A percentile compares a stretch with the other conserved stretches of the same genome.
Conservation (phyloP, 1,140 invertebrate species). For the Panagrolaimus sp. region DNA sequence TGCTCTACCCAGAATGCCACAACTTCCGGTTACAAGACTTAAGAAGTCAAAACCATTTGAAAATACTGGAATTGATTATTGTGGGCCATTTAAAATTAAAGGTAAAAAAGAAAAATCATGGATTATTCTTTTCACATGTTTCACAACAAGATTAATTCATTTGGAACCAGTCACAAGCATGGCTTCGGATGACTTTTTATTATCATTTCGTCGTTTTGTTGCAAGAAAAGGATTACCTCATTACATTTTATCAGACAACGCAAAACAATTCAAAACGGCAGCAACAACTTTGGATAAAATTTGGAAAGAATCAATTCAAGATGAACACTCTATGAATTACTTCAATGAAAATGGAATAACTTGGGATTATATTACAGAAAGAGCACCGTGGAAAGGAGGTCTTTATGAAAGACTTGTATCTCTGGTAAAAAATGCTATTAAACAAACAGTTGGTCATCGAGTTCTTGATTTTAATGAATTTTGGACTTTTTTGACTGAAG, state of each 20-base stretch:
- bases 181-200: neutral
- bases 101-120: neutral
- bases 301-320: neutral
- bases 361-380: slow-evolving; percentile 1
- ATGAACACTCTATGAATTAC: neutral
- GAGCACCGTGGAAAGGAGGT: slow-evolving; percentile 16
- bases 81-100: neutral
- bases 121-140: slow-evolving; percentile 17
- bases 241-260: slow-evolving; percentile 11
- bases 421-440: neutral
- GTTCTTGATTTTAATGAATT: neutral
- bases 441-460: neutral
- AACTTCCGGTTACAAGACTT: neutral
- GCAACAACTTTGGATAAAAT: neutral
- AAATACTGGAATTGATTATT: neutral
- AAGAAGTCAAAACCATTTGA: slow-evolving; percentile 9
- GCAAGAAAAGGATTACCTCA: slow-evolving; percentile 1
- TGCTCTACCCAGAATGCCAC: neutral
- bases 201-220: neutral
- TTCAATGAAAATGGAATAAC: neutral
- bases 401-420: slow-evolving; percentile 9
- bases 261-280: neutral
- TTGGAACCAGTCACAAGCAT: neutral
- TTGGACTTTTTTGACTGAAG: neutral
- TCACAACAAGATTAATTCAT: neutral